phyloP scores from a whole-genome alignment of 2,888 invertebrate genomes.

The Heliconius charithonia region DNA sequence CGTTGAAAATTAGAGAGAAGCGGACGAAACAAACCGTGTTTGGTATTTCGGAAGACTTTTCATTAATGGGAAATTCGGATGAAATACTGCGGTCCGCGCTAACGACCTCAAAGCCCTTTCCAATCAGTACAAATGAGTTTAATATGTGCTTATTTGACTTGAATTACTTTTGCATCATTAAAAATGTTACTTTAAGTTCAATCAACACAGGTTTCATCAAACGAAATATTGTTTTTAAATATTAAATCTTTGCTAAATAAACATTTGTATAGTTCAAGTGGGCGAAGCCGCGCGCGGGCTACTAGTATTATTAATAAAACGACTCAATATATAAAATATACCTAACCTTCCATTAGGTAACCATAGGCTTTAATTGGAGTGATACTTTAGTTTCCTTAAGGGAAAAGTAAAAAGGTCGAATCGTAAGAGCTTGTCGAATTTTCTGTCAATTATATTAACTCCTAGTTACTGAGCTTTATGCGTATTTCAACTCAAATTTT shows the following conservation, averaged over 20 bases:
- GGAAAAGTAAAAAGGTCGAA: not conserved
- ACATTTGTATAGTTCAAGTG: no score
- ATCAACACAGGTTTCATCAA: no score
- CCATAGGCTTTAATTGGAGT: not conserved
- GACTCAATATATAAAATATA: not conserved
- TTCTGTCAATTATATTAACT: constrained; percentile 1
- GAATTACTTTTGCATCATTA: no score
- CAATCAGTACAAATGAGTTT: constrained; percentile 15
- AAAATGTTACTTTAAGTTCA: no score
- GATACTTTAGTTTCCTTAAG: not conserved
- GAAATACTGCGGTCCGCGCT: constrained; percentile 14
- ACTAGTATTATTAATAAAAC: no score
- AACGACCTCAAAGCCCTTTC: constrained; percentile 1
- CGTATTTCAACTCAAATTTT: not conserved
- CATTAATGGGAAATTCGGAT: not conserved
- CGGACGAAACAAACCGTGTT: constrained; percentile 5
- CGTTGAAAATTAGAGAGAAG: not conserved
- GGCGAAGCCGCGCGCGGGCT: no score
- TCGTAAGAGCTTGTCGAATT: not conserved
- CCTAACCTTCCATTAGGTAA: not conserved
- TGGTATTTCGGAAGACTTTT: not conserved
- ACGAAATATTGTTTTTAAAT: no score
- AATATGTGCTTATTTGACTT: no score
- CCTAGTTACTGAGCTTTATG: not conserved
- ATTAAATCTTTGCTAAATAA: no score